Percentiles rank a stretch among this genome's conserved stretches.
Evolutionary conservation across 2,797 vertebrate genomes (phyloP).

Genomic region (Peromyscus nudipes): DNA sequence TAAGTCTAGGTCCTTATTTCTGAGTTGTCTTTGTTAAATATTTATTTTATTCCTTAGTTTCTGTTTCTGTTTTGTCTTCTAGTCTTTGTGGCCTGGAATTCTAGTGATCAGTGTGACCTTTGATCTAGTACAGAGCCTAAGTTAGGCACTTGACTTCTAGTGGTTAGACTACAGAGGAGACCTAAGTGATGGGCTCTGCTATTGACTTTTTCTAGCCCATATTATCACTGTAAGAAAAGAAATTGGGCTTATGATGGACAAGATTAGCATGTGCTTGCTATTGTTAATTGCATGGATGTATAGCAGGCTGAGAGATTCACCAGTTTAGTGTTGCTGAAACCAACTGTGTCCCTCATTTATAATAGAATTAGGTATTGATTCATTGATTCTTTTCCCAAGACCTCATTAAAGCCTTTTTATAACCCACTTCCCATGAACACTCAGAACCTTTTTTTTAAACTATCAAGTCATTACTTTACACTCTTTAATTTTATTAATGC

Average conservation of each 20-base stretch:
- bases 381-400: background rate
- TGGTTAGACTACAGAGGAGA: background rate
- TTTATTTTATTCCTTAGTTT: too few species aligned
- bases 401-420: background rate
- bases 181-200: background rate
- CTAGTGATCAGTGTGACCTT: too few species aligned
- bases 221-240: background rate
- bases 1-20: too few species aligned
- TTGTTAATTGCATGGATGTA: background rate
- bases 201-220: background rate
- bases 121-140: too few species aligned
- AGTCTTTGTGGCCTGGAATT: too few species aligned
- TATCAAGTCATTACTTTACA: background rate
- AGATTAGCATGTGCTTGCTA: background rate
- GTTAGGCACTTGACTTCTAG: too few species aligned
- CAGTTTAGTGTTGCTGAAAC: background rate
- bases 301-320: background rate
- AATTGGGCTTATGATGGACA: background rate
- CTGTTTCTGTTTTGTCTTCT: too few species aligned
- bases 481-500: background rate
- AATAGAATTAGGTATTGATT: background rate
- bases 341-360: background rate
- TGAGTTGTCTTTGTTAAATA: too few species aligned
- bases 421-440: background rate
- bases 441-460: background rate